Conservation (phyloP, 2,888 invertebrate species). For the Prosopocoilus inquinatus region DNA sequence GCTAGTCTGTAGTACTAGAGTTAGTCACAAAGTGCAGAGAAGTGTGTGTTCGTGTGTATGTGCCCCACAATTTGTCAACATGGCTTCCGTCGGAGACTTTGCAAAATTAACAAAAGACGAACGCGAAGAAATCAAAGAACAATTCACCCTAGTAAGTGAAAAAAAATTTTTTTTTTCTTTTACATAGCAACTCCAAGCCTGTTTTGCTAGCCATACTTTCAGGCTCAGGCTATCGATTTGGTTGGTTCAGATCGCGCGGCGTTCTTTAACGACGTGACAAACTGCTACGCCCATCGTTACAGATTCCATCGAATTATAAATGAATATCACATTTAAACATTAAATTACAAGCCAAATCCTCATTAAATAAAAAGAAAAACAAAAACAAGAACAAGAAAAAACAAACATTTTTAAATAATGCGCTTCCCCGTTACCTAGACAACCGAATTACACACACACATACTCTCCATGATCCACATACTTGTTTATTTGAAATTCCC, state of each 20-base stretch:
- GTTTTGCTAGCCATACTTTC: no score
- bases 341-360: no score
- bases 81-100: constrained; percentile 29
- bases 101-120: constrained; percentile 48
- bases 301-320: background rate
- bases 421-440: background rate
- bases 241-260: background rate
- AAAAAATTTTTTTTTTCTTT: constrained; percentile 11
- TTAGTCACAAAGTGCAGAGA: constrained; percentile 1
- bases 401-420: no score
- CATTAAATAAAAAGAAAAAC: background rate
- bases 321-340: background rate
- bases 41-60: constrained; percentile 13
- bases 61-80: constrained; percentile 25
- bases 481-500: no score
- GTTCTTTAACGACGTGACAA: background rate
- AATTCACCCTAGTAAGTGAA: constrained; percentile 68
- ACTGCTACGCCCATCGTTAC: background rate
- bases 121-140: constrained; percentile 72
- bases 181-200: background rate
- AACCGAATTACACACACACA: background rate
- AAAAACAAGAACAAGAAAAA: background rate
- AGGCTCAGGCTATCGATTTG: background rate
- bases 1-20: no score
- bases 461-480: background rate